phyloP scores from a whole-genome alignment of 2,888 invertebrate species.

The Sminthurides aquaticus region DNA sequence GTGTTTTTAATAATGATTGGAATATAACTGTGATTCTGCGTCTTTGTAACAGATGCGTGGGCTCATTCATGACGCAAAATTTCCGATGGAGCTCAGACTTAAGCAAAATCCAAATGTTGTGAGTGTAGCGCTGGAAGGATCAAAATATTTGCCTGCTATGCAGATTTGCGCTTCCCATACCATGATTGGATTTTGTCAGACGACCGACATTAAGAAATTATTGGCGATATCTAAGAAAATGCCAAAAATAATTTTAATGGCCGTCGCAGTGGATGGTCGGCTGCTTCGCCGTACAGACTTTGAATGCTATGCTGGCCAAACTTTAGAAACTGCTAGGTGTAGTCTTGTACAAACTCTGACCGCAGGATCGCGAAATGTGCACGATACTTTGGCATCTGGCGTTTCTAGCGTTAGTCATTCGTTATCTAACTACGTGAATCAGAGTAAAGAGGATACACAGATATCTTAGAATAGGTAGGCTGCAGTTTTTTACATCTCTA shows the following conservation, averaged over 20 bases:
- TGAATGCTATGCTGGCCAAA: constrained; percentile 17
- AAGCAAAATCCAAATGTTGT: constrained; percentile 53
- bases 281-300: constrained; percentile 32
- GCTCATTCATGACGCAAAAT: constrained; percentile 29
- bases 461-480: too few species aligned
- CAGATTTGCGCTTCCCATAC: constrained; percentile 59
- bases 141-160: constrained; percentile 61
- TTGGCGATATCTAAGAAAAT: constrained; percentile 61
- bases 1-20: background rate
- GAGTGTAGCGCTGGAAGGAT: constrained; percentile 58
- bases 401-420: constrained; percentile 2
- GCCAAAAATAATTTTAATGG: constrained; percentile 64
- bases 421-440: background rate
- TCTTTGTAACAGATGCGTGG: constrained; percentile 23
- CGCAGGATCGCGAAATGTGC: constrained; percentile 9
- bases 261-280: constrained; percentile 45
- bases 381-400: background rate
- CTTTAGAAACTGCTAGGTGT: constrained; percentile 4
- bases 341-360: constrained; percentile 17
- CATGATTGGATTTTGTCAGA: constrained; percentile 63
- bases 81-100: constrained; percentile 26
- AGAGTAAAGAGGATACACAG: too few species aligned
- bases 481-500: too few species aligned
- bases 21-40: background rate
- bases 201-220: constrained; percentile 56